Evolutionary conservation across 2,888 invertebrate species (phyloP).

Genomic region (Galeopsomyia nigrocyanea): DNA sequence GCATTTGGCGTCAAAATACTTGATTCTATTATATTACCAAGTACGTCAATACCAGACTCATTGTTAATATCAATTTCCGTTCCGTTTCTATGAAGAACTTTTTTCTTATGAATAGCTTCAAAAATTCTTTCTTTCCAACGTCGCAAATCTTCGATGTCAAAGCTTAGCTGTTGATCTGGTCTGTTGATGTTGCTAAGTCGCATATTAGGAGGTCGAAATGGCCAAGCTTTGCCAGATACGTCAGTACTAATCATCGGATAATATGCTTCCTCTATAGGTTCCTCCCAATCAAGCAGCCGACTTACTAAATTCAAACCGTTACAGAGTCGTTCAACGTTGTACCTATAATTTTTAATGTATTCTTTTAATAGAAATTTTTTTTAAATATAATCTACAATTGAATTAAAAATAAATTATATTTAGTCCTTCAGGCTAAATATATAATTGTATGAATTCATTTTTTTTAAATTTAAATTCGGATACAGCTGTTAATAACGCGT

Average conservation of each 20-base stretch:
- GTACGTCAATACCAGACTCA: conserved; percentile 79
- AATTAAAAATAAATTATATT: too few relatives aligned
- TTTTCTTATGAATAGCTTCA: conserved; percentile 78
- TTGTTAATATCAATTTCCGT: conserved; percentile 74
- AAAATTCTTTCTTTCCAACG: conserved; percentile 82
- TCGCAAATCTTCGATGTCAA: conserved; percentile 79
- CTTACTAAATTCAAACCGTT: conserved; percentile 77
- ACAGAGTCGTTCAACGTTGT: conserved; percentile 82
- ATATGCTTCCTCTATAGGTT: conserved; percentile 82
- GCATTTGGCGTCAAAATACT: conserved; percentile 77
- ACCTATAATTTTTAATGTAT: conserved; percentile 70
- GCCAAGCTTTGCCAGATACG: conserved; percentile 82
- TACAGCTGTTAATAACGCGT: too few relatives aligned
- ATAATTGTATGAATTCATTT: too few relatives aligned
- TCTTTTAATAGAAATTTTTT: too few relatives aligned
- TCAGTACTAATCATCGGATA: conserved; percentile 87
- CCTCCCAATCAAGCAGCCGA: conserved; percentile 76
- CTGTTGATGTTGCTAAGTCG: conserved; percentile 76
- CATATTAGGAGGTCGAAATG: conserved; percentile 76
- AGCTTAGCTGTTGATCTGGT: conserved; percentile 74
- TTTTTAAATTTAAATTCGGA: too few relatives aligned
- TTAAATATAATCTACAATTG: too few relatives aligned
- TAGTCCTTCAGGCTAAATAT: too few relatives aligned
- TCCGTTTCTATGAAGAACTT: conserved; percentile 73
- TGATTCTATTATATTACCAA: conserved; percentile 84